Conservation (phyloP, 2,888 invertebrate species). For the Hypomecis punctinalis region DNA sequence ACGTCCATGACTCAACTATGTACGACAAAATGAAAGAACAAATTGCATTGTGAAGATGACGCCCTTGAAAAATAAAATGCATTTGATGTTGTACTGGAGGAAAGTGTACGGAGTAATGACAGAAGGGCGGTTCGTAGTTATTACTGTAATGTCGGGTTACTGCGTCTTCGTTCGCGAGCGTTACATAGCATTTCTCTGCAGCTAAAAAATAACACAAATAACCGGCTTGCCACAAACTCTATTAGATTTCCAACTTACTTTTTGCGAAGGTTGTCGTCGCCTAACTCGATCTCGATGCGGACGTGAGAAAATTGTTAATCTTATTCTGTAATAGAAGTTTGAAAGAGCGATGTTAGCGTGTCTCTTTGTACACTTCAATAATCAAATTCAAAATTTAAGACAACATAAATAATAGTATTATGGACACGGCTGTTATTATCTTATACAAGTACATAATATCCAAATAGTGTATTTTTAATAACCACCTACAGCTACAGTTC, state of each 20-base stretch:
- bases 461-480: too few species aligned
- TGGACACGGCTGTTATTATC: background rate
- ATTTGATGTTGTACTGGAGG: constrained; percentile 68
- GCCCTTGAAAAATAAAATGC: constrained; percentile 65
- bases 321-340: constrained; percentile 71
- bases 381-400: background rate
- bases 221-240: constrained; percentile 81
- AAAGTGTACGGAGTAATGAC: constrained; percentile 80
- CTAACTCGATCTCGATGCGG: constrained; percentile 79
- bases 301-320: constrained; percentile 80
- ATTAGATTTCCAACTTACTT: constrained; percentile 82
- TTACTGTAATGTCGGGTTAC: constrained; percentile 81
- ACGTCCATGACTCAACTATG: constrained; percentile 38
- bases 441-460: background rate
- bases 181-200: constrained; percentile 78
- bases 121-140: constrained; percentile 79
- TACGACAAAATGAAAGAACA: constrained; percentile 36
- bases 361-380: constrained; percentile 47
- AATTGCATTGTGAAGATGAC: constrained; percentile 63
- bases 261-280: constrained; percentile 79
- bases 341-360: constrained; percentile 60
- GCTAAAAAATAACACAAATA: constrained; percentile 80
- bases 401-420: background rate
- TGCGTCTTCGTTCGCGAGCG: constrained; percentile 76
- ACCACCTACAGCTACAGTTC: too few species aligned